Conservation (phyloP, 2,113 vertebrate species). For the Anoplopoma fimbria region DNA sequence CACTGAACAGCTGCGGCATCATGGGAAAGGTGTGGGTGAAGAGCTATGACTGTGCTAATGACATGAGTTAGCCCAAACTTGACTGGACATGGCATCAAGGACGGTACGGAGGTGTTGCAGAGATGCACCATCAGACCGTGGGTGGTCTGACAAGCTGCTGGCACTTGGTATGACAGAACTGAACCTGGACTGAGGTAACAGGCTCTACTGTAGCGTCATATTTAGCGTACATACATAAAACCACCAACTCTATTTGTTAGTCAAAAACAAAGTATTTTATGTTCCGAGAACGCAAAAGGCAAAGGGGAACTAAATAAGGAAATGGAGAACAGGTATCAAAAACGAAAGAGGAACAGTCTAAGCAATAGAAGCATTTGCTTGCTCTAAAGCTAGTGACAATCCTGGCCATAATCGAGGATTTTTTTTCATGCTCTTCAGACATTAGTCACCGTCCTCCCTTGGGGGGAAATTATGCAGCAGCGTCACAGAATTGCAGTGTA, state of each 20-base stretch:
- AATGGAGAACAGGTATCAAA: background rate
- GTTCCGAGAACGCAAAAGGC: background rate
- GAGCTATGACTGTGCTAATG: slow-evolving; percentile 55
- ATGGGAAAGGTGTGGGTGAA: slow-evolving; percentile 56
- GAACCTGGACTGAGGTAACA: background rate
- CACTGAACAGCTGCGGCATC: slow-evolving; percentile 49
- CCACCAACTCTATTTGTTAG: no score
- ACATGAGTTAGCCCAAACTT: slow-evolving; percentile 58
- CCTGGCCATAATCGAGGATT: slow-evolving; percentile 35
- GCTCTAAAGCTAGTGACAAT: slow-evolving; percentile 6
- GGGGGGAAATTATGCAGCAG: slow-evolving; percentile 21
- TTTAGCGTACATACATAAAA: background rate
- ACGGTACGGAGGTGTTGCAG: slow-evolving; percentile 5
- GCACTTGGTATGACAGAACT: slow-evolving; percentile 21
- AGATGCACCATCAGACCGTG: slow-evolving; percentile 17
- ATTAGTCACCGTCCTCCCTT: slow-evolving; percentile 34
- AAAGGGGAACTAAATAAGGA: background rate
- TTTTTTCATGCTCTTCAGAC: slow-evolving; percentile 23
- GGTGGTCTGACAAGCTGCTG: slow-evolving; percentile 13
- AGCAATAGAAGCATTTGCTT: background rate
- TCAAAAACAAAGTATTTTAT: background rate
- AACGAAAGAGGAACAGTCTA: background rate
- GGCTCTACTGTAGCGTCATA: background rate
- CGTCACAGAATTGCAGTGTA: slow-evolving; percentile 28
- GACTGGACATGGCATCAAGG: slow-evolving; percentile 39